These are phyloP conservation scores for Acrobeloides nanus DNA, from an alignment of 2,888 invertebrate species.

Conservation along the genomic window DNA sequence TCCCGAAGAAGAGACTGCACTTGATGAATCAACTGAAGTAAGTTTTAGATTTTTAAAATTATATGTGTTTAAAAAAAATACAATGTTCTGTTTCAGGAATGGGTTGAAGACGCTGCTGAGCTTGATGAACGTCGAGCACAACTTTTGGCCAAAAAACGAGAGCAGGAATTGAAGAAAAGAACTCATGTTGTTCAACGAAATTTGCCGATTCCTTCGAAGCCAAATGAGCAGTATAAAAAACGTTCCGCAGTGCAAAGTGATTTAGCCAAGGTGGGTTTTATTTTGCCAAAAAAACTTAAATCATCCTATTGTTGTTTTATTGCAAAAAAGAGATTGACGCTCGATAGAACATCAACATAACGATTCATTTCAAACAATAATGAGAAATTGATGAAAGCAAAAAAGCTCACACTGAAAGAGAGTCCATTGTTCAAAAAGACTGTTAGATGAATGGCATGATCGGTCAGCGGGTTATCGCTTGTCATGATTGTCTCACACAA, in stretches of 20 bases:
- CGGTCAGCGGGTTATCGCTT: too few relatives aligned
- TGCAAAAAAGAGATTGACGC: too few relatives aligned
- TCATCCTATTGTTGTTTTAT: neutral
- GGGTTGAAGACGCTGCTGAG: constrained; percentile 52
- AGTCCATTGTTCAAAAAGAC: too few relatives aligned
- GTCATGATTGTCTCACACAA: too few relatives aligned
- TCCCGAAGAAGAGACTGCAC: constrained; percentile 63
- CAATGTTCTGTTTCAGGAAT: constrained; percentile 24
- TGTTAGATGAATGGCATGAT: too few relatives aligned
- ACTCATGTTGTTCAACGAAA: constrained; percentile 38
- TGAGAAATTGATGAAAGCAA: neutral
- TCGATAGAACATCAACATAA: too few relatives aligned
- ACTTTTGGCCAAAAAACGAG: constrained; percentile 51
- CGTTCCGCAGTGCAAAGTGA: constrained; percentile 29
- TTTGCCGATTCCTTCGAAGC: constrained; percentile 42
- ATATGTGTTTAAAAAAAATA: neutral
- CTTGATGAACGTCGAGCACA: constrained; percentile 49
- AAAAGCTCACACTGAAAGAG: neutral
- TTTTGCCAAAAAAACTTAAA: constrained; percentile 3
- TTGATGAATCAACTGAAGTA: constrained; percentile 14
- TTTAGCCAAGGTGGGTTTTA: constrained; percentile 26
- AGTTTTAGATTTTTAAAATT: constrained; percentile 3
- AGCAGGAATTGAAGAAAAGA: constrained; percentile 28
- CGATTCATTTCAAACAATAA: too few relatives aligned
- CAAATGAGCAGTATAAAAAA: constrained; percentile 36